Percentiles rank a stretch among this genome's conserved stretches.
Evolutionary conservation across 2,113 vertebrate species (phyloP).

Genomic region (Sciurus niger): DNA sequence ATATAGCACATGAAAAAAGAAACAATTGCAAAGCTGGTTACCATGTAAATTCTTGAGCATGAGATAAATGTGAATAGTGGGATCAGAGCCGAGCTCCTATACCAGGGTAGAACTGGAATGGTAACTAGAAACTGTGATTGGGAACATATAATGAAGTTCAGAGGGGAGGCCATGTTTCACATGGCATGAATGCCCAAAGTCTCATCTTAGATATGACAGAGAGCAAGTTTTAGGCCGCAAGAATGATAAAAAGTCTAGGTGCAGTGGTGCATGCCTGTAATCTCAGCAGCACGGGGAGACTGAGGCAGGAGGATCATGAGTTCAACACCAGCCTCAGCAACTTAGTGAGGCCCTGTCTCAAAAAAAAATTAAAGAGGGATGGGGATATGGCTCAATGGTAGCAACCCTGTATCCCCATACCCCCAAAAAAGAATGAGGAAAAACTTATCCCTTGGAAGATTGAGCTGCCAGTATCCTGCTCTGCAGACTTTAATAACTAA

Average conservation of each 20-base stretch:
- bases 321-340: no score
- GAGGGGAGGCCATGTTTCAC: neutral
- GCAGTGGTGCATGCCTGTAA: no score
- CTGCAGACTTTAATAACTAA: neutral
- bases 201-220: neutral
- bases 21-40: constrained; percentile 32
- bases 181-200: neutral
- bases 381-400: no score
- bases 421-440: neutral
- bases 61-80: constrained; percentile 53
- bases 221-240: neutral
- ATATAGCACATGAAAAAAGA: neutral
- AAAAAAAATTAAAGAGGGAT: no score
- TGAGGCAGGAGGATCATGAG: no score
- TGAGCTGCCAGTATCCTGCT: neutral
- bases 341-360: no score
- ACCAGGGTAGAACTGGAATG: neutral
- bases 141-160: neutral
- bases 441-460: neutral
- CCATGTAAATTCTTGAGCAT: constrained; percentile 41
- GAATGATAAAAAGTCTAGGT: neutral
- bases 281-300: no score
- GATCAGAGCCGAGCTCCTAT: constrained; percentile 1
- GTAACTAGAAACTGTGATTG: neutral
- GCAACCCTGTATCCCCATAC: no score